Evolutionary conservation across 2,888 invertebrate species (phyloP).

Genomic region (Steromphala cineraria): DNA sequence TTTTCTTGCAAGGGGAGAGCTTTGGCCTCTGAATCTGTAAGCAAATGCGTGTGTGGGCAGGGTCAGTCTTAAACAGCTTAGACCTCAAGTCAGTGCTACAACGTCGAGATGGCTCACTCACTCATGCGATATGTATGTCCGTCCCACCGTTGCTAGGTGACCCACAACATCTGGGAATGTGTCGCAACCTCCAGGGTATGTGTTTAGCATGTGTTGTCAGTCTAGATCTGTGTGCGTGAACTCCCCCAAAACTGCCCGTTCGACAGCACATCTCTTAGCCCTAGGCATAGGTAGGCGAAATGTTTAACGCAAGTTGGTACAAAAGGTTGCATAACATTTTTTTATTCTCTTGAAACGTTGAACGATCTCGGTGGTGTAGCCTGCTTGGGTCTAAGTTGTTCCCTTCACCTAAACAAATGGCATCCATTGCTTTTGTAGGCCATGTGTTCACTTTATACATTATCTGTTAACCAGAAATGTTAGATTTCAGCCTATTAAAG

Average conservation of each 20-base stretch:
- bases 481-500: constrained; percentile 19
- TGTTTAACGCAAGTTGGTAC: not conserved
- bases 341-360: not conserved
- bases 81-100: not conserved
- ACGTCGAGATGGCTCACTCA: not conserved
- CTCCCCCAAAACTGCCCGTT: no score
- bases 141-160: no score
- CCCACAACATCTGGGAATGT: no score
- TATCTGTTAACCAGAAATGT: constrained; percentile 15
- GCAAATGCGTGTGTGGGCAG: not conserved
- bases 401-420: constrained; percentile 2
- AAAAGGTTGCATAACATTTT: not conserved
- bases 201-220: not conserved
- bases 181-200: not conserved
- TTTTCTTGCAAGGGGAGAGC: not conserved
- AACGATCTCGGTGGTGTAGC: not conserved
- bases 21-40: not conserved
- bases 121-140: no score
- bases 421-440: constrained; percentile 18
- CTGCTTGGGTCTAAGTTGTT: constrained; percentile 5
- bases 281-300: not conserved
- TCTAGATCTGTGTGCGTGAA: not conserved
- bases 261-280: no score
- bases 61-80: not conserved
- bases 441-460: not conserved